Evolutionary conservation across 2,113 vertebrate genomes (phyloP).

Genomic region (Herpetotheres cachinnans): DNA sequence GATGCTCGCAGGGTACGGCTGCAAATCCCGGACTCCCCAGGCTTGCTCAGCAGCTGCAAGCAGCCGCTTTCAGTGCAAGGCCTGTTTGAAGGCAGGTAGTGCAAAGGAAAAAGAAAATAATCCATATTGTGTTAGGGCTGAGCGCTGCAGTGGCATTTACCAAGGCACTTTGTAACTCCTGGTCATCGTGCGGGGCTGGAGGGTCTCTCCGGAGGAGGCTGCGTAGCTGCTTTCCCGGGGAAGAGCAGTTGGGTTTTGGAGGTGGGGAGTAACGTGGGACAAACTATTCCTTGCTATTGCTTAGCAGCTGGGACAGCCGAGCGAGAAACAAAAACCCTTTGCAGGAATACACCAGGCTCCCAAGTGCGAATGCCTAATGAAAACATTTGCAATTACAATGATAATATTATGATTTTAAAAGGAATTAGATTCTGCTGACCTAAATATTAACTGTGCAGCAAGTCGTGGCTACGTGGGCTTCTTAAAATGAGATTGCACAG

Average conservation of each 20-base stretch:
- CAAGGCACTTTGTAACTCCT: neutral
- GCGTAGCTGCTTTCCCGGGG: neutral
- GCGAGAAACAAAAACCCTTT: neutral
- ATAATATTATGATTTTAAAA: conserved; percentile 33
- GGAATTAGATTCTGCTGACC: conserved; percentile 45
- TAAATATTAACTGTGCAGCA: neutral
- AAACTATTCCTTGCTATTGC: neutral
- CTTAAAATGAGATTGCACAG: neutral
- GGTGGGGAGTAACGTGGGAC: neutral
- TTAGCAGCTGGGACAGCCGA: neutral
- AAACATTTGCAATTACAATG: conserved; percentile 50
- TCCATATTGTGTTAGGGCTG: rapidly evolving
- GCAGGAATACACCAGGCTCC: neutral
- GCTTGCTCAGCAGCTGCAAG: neutral
- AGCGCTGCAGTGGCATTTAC: neutral
- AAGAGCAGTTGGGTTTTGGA: neutral
- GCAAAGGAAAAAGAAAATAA: neutral
- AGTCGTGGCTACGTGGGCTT: neutral
- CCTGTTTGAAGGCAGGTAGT: neutral
- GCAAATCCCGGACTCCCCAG: neutral
- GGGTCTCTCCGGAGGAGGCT: neutral
- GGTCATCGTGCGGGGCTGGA: neutral
- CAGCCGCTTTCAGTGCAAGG: neutral
- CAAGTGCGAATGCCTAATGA: neutral
- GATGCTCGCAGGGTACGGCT: neutral